A percentile compares a stretch with the other conserved stretches of the same genome.
Conservation (phyloP, 2,113 vertebrate genomes). For the Coregonus clupeaformis region DNA sequence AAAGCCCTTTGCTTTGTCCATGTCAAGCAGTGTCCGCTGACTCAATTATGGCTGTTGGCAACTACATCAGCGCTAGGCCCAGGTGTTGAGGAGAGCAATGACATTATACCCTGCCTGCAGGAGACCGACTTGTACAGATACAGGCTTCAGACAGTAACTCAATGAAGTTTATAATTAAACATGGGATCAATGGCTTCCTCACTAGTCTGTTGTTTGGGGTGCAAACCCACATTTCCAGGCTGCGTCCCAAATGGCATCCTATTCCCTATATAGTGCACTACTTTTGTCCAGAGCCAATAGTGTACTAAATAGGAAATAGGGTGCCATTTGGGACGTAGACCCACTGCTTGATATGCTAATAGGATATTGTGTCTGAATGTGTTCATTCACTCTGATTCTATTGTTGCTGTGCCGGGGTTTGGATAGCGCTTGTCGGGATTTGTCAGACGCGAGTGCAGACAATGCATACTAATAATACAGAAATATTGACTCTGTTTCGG, state of each 20-base stretch:
- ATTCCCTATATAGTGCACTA: too few species aligned
- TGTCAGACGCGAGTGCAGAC: not conserved
- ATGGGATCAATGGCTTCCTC: not conserved
- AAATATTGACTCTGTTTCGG: not conserved
- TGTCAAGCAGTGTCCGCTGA: not conserved
- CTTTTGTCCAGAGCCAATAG: too few species aligned
- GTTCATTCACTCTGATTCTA: not conserved
- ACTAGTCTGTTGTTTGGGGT: not conserved
- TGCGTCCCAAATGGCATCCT: too few species aligned
- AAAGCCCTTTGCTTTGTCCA: not conserved
- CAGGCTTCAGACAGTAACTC: not conserved
- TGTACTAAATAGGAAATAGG: too few species aligned
- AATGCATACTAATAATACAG: not conserved
- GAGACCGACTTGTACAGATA: not conserved
- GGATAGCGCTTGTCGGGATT: not conserved
- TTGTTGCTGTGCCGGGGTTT: not conserved
- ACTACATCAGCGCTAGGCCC: not conserved
- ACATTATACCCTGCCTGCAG: not conserved
- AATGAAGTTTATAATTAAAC: not conserved
- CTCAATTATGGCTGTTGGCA: not conserved
- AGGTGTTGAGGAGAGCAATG: not conserved
- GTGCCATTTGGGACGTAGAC: not conserved
- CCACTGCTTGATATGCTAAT: not conserved
- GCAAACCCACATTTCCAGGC: not conserved
- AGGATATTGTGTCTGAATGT: not conserved